Percentiles rank a stretch among this genome's conserved stretches.
phyloP scores from a whole-genome alignment of 2,113 vertebrate genomes.

The Morone chrysops region DNA sequence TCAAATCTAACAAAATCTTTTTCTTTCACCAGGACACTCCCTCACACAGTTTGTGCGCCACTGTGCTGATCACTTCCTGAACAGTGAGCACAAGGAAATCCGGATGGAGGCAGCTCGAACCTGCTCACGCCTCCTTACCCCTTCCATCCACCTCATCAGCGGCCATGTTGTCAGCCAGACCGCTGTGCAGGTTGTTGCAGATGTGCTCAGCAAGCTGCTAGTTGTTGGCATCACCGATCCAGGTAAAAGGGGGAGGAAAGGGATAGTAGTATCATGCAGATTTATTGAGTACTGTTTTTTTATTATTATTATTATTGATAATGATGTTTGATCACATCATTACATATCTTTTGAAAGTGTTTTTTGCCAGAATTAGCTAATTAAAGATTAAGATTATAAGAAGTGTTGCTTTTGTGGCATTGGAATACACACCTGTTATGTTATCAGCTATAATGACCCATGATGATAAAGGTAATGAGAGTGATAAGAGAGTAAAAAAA shows the following conservation, averaged over 20 bases:
- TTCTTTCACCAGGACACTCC: slow-evolving; percentile 89
- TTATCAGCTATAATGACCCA: background rate
- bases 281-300: background rate
- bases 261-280: background rate
- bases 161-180: slow-evolving; percentile 98
- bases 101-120: slow-evolving; percentile 97
- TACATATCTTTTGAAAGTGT: background rate
- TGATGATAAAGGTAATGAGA: background rate
- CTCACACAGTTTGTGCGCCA: slow-evolving; percentile 99
- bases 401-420: background rate
- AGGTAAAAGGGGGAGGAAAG: slow-evolving; percentile 80
- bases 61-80: slow-evolving; percentile 97
- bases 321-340: background rate
- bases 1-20: background rate
- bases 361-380: background rate
- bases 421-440: background rate
- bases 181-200: slow-evolving; percentile 96
- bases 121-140: slow-evolving; percentile 95
- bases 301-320: background rate
- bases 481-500: background rate
- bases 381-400: background rate
- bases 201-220: slow-evolving; percentile 97
- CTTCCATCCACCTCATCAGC: slow-evolving; percentile 95
- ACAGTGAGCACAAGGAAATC: slow-evolving; percentile 98
- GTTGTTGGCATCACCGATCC: slow-evolving; percentile 99